phyloP scores from a whole-genome alignment of 1,140 invertebrate species.

The Paracyclopina nana region DNA sequence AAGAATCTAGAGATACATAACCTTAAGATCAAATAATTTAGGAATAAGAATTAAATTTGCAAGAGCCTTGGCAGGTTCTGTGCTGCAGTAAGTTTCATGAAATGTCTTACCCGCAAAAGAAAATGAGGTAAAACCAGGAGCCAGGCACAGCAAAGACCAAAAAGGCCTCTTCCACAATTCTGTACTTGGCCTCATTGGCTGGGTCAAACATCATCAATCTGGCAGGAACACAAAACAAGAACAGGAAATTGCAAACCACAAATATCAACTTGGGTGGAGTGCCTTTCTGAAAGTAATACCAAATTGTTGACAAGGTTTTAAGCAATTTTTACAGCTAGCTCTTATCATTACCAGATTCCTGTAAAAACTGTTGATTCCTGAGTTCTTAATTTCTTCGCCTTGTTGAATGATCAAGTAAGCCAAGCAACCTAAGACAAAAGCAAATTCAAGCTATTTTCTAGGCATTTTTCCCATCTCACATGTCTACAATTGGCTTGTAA shows the following conservation, averaged over 20 bases:
- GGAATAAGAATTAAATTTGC: not conserved
- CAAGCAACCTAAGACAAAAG: slow-evolving; percentile 60
- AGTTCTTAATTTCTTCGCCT: slow-evolving; percentile 64
- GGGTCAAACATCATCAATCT: not conserved
- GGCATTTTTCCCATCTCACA: too few species aligned
- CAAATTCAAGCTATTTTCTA: slow-evolving; percentile 55
- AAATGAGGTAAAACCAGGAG: slow-evolving; percentile 92
- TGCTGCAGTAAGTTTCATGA: too few species aligned
- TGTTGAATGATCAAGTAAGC: slow-evolving; percentile 77
- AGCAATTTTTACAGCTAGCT: too few species aligned
- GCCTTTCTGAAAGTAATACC: slow-evolving; percentile 42
- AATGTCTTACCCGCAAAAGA: slow-evolving; percentile 96
- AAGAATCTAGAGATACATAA: too few species aligned
- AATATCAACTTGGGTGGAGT: slow-evolving; percentile 88
- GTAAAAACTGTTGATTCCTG: slow-evolving; percentile 61
- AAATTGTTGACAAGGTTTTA: not conserved
- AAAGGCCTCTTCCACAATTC: slow-evolving; percentile 68
- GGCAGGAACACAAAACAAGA: slow-evolving; percentile 65
- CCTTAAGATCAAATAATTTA: not conserved
- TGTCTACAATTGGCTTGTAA: too few species aligned
- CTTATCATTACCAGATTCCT: slow-evolving; percentile 65
- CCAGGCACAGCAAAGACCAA: slow-evolving; percentile 76
- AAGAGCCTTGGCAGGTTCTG: not conserved
- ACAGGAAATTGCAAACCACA: slow-evolving; percentile 72
- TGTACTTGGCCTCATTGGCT: slow-evolving; percentile 32